phyloP scores from a whole-genome alignment of 2,113 vertebrate genomes.

The Dascyllus trimaculatus region DNA sequence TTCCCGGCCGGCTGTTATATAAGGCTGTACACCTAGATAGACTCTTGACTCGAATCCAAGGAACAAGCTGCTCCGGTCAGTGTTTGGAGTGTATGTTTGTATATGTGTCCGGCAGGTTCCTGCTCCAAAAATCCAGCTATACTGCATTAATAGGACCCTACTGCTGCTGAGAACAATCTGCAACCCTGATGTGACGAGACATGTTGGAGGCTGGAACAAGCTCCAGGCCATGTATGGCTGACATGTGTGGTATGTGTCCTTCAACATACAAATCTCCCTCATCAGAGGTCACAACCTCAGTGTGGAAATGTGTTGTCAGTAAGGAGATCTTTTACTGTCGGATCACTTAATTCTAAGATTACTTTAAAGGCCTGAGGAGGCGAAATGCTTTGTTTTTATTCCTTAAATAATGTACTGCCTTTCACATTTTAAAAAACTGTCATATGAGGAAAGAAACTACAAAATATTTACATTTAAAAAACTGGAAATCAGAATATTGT shows the following conservation, averaged over 20 bases:
- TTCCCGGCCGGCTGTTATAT: conserved; percentile 48
- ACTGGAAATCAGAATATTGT: no score
- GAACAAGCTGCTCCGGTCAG: conserved; percentile 53
- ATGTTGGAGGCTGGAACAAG: background rate
- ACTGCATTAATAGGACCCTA: background rate
- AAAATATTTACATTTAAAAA: no score
- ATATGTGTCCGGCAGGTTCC: background rate
- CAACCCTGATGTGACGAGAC: no score
- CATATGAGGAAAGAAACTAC: no score
- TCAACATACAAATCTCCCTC: background rate
- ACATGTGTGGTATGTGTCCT: background rate
- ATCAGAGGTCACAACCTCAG: background rate
- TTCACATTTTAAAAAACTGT: no score
- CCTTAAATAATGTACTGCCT: no score
- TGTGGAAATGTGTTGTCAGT: background rate
- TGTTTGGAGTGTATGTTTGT: conserved; percentile 40
- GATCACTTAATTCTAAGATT: background rate
- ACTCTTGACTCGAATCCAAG: conserved; percentile 60
- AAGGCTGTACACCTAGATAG: conserved; percentile 45
- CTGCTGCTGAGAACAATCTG: background rate
- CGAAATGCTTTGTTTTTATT: no score
- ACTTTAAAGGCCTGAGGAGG: no score
- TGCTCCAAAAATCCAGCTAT: background rate
- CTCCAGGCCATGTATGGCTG: background rate
- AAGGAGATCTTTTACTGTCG: background rate